Evolutionary conservation across 2,113 vertebrate species (phyloP), one percentile per base, ranked within the genome.

Genomic region (Aythya baeri): DNA sequence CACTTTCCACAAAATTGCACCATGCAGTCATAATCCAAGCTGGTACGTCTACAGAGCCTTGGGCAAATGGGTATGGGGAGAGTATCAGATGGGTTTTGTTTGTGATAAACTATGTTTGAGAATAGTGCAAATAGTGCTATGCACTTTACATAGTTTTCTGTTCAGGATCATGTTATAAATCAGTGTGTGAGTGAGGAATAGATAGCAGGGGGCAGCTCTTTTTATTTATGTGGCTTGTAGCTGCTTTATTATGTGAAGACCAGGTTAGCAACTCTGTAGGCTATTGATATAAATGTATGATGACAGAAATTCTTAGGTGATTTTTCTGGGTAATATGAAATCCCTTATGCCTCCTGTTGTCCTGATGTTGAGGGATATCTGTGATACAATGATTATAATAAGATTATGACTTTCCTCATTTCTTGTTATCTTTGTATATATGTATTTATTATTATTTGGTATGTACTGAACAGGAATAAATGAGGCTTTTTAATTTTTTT

Each of bases 51-150:
- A 18, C 5, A 66, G 17, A 86, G 8, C 8, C 14, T 85, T 0
- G 1, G 27, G 11, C 1, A 0, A 78, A 62, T 6, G 65, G 26
- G 32, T 58, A 8, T 32, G 57, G 23, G 22, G 41, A 13, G 17
- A 86, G 17, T 36, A 80, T 74, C 18, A 77, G 25, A 36, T 17
- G 22, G 5, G 3, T 67, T 86, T 83, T 1, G 26, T 49, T n/a
- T 75, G 17, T 59, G 54, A 46, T 62, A 58, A 75, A 62, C 2
- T 46, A 3, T 27, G 11, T 32, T 57, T 44, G 52, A 91, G n/a
- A 78, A 26, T 4, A 88, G 22, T 43, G n/a, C 17, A 65, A 91
- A 79, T 6, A 52, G 12, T 46, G 31, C 15, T 57, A 91, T 68
- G 7, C 46, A 1, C 25, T 91, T 74, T 11, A 17, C 29, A 62